phyloP scores from a whole-genome alignment of 2,797 vertebrate genomes.

The Ctenopoma multispine region DNA sequence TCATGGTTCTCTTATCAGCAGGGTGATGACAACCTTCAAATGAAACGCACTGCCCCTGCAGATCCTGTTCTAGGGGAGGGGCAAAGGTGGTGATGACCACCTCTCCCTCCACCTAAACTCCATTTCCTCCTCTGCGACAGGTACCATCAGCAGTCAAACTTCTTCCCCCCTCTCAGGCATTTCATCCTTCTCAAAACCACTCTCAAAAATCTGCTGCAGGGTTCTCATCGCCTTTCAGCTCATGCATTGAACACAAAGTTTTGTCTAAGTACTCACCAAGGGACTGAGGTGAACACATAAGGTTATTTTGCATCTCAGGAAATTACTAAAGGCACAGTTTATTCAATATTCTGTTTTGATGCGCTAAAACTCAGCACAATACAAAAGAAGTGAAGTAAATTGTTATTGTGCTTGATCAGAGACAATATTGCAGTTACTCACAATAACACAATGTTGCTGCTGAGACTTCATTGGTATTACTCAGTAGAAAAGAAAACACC shows the following conservation, averaged over 20 bases:
- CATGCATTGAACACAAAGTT: slow-evolving; percentile 15
- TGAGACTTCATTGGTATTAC: not conserved
- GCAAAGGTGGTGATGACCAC: slow-evolving; percentile 77
- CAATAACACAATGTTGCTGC: not conserved
- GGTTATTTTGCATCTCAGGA: not conserved
- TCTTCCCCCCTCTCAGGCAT: slow-evolving; percentile 16
- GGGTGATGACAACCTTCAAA: slow-evolving; percentile 83
- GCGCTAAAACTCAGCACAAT: not conserved
- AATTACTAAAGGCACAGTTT: not conserved
- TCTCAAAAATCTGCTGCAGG: slow-evolving; percentile 37
- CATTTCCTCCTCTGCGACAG: slow-evolving; percentile 89
- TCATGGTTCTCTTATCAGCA: slow-evolving; percentile 80
- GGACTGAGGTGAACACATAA: not conserved
- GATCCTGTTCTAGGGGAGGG: slow-evolving; percentile 71
- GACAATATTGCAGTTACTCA: not conserved
- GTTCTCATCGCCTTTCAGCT: slow-evolving; percentile 41
- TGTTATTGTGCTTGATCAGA: not conserved
- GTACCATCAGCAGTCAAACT: slow-evolving; percentile 87
- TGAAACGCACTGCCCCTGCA: slow-evolving; percentile 37
- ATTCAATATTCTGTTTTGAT: not conserved
- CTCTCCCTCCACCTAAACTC: slow-evolving; percentile 84
- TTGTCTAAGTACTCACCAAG: not conserved
- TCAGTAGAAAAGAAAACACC: not conserved
- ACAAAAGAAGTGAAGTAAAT: not conserved
- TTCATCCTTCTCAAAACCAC: slow-evolving; percentile 48